phyloP scores from a whole-genome alignment of 1,140 invertebrate species.

The Hycleus phaleratus region DNA sequence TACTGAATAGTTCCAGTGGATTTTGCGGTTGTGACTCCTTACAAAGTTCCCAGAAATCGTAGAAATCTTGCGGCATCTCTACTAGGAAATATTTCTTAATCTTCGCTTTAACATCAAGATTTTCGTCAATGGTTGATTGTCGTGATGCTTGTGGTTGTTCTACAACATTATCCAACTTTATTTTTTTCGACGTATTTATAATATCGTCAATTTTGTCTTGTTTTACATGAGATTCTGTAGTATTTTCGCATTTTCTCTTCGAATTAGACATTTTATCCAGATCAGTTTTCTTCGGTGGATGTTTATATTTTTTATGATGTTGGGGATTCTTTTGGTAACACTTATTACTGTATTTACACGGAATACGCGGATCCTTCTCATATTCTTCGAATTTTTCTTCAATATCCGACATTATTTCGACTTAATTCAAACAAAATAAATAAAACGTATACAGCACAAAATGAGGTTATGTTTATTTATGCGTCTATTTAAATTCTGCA shows the following conservation, averaged over 20 bases:
- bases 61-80: conserved; percentile 86
- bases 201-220: background rate
- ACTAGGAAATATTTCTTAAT: conserved; percentile 72
- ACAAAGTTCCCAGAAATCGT: conserved; percentile 74
- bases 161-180: conserved; percentile 10
- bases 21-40: conserved; percentile 52
- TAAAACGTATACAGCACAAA: too few species aligned
- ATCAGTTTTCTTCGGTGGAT: conserved; percentile 49
- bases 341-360: conserved; percentile 69
- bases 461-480: too few species aligned
- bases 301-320: conserved; percentile 70
- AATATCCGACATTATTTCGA: background rate
- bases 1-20: conserved; percentile 54
- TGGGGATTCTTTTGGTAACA: conserved; percentile 80
- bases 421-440: too few species aligned
- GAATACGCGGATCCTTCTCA: conserved; percentile 41
- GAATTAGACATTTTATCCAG: conserved; percentile 23
- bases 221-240: conserved; percentile 15
- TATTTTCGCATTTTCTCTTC: conserved; percentile 23
- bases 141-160: conserved; percentile 11
- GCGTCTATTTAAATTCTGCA: too few species aligned
- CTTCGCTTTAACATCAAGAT: conserved; percentile 36
- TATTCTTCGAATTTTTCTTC: conserved; percentile 15
- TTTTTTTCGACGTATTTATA: background rate
- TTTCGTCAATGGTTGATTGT: background rate